phyloP scores from a whole-genome alignment of 2,888 invertebrate genomes.

The Trachelus tabidus region DNA sequence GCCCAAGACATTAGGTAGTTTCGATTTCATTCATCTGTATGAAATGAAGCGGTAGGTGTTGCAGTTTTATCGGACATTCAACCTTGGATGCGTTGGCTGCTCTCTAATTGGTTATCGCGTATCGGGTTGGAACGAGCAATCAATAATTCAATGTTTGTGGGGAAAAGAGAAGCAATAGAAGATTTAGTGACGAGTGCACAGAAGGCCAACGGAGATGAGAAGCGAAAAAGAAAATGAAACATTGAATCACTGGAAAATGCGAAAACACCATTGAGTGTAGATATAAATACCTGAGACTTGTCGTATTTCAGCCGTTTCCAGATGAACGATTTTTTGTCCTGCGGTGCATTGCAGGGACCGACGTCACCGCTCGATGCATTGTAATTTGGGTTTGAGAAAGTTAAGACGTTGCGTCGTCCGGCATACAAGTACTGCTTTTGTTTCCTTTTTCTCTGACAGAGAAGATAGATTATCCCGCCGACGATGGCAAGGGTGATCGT shows the following conservation, averaged over 20 bases:
- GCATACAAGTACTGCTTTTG: slow-evolving; percentile 70
- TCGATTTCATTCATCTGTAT: slow-evolving; percentile 58
- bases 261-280: too few relatives aligned
- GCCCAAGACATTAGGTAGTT: slow-evolving; percentile 44
- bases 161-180: slow-evolving; percentile 21
- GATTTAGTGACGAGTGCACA: too few relatives aligned
- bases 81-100: slow-evolving; percentile 42
- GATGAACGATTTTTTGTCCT: slow-evolving; percentile 72
- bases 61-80: slow-evolving; percentile 58
- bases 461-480: slow-evolving; percentile 54
- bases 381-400: slow-evolving; percentile 92
- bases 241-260: too few relatives aligned
- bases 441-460: slow-evolving; percentile 67
- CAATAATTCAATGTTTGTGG: slow-evolving; percentile 54
- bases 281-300: slow-evolving; percentile 73
- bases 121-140: slow-evolving; percentile 31
- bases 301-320: slow-evolving; percentile 85
- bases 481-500: slow-evolving; percentile 59
- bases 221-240: too few relatives aligned
- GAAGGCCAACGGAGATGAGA: too few relatives aligned
- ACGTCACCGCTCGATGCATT: slow-evolving; percentile 71
- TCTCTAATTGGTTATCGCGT: slow-evolving; percentile 3
- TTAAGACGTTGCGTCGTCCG: slow-evolving; percentile 78
- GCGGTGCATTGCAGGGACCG: slow-evolving; percentile 52
- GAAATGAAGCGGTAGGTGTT: slow-evolving; percentile 56